Evolutionary conservation across 2,888 invertebrate genomes (phyloP), one percentile per base, ranked within the genome.

Genomic region (Liopterus haemorrhoidalis): DNA sequence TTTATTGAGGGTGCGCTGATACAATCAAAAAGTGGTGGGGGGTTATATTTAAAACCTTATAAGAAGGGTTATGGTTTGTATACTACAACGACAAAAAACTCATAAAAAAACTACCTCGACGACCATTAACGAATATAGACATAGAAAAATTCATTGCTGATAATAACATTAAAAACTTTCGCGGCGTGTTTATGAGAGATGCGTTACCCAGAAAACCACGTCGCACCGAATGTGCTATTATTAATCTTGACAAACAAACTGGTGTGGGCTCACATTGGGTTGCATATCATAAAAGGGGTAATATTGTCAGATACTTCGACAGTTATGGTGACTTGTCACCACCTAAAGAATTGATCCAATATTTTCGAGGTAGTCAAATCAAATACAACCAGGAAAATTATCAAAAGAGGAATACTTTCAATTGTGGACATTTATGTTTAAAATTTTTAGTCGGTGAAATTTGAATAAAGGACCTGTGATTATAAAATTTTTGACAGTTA

Each of bases 251-350:
- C 53, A 41, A 42, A 28, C 48, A 31, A 28, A 31, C 21, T 5
- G 54, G 52, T 3, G 14, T 19, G 14, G 64, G 65, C 6, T 60
- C 62, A 12, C 63, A 67, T 56, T 62, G 65, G 64, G 57, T 62
- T 53, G 56, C 60, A 38, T 65, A 62, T 50, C 56, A 48, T 22
- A 65, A 65, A 54, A 48, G 52, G 3, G 51, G 52, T 22, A 46
- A 57, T 39, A 30, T 55, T 21, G 52, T 59, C 15, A 49, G 56
- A 40, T 67, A 65, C 50, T 66, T 59, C 53, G 64, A 66, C 46
- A 62, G 61, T 41, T 66, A 62, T 49, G 64, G 64, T n/a, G n/a
- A n/a, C n/a, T n/a, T n/a, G n/a, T n/a, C n/a, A n/a, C n/a, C n/a
- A n/a, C n/a, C n/a, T n/a, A n/a, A n/a, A n/a, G n/a, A n/a, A n/a